A percentile compares a stretch with the other conserved stretches of the same genome.
Conservation (phyloP, 2,888 invertebrate species). For the Horisme vitalbata region DNA sequence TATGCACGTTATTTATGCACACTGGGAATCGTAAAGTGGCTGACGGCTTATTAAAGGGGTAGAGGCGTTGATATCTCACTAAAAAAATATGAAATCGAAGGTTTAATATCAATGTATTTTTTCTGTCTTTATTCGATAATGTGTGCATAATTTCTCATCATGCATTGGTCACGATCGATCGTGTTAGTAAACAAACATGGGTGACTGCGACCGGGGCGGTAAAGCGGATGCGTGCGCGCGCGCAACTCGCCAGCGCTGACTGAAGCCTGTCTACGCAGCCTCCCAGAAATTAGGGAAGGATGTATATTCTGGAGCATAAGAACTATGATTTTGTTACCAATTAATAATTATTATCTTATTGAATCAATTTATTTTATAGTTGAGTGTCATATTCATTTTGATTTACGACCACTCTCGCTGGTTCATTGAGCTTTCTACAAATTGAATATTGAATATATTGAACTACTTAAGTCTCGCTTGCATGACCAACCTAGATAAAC, state of each 20-base stretch:
- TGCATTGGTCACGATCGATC: slow-evolving; percentile 45
- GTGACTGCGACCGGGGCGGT: slow-evolving; percentile 38
- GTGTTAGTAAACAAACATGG: slow-evolving; percentile 71
- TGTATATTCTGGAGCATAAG: slow-evolving; percentile 20
- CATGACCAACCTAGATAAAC: too few species aligned
- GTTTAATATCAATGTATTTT: slow-evolving; percentile 33
- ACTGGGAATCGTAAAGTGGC: slow-evolving; percentile 62
- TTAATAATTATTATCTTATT: slow-evolving; percentile 6
- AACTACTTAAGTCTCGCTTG: too few species aligned
- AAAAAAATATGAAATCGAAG: slow-evolving; percentile 63
- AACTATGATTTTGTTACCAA: slow-evolving; percentile 5
- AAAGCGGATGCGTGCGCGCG: slow-evolving; percentile 71
- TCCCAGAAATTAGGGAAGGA: slow-evolving; percentile 61
- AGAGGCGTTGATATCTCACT: slow-evolving; percentile 72
- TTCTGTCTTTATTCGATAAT: slow-evolving; percentile 43
- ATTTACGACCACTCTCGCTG: not conserved
- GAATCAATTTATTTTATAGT: not conserved
- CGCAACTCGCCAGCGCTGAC: slow-evolving; percentile 71
- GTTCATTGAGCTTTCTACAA: not conserved
- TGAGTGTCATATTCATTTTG: not conserved
- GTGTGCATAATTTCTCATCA: slow-evolving; percentile 41
- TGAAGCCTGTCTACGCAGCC: slow-evolving; percentile 73
- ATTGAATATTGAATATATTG: too few species aligned
- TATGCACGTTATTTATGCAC: slow-evolving; percentile 72
- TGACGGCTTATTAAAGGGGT: slow-evolving; percentile 62